These are phyloP conservation scores for Periplaneta americana DNA, from an alignment of 1,140 invertebrate genomes.

Conservation along the genomic window DNA sequence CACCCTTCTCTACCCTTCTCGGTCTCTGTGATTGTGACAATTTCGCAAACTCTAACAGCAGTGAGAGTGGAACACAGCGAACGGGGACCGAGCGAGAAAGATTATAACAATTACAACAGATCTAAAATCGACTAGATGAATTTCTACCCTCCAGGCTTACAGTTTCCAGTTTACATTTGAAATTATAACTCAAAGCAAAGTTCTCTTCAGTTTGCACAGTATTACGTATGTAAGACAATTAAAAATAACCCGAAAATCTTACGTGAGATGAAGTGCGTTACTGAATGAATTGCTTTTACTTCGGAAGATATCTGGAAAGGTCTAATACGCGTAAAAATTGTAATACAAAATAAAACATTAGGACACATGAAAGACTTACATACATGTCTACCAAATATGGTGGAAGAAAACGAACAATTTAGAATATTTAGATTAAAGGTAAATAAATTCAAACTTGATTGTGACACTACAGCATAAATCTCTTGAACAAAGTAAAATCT, in stretches of 20 bases:
- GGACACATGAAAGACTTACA: too few relatives aligned
- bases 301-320: too few relatives aligned
- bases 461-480: too few relatives aligned
- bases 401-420: too few relatives aligned
- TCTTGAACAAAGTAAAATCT: too few relatives aligned
- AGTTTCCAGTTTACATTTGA: neutral
- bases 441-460: too few relatives aligned
- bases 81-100: neutral
- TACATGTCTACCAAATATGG: too few relatives aligned
- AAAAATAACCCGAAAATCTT: neutral
- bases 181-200: neutral
- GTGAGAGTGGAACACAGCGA: neutral
- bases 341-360: too few relatives aligned
- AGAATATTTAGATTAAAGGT: too few relatives aligned
- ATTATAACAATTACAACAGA: neutral
- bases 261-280: neutral
- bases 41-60: neutral
- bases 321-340: too few relatives aligned
- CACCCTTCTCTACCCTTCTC: neutral
- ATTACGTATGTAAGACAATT: neutral
- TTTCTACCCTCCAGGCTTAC: neutral
- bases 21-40: neutral
- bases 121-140: neutral
- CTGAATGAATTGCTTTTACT: too few relatives aligned
- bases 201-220: neutral